phyloP scores from a whole-genome alignment of 2,797 vertebrate species.

The Acrossocheilus wenchowensis region DNA sequence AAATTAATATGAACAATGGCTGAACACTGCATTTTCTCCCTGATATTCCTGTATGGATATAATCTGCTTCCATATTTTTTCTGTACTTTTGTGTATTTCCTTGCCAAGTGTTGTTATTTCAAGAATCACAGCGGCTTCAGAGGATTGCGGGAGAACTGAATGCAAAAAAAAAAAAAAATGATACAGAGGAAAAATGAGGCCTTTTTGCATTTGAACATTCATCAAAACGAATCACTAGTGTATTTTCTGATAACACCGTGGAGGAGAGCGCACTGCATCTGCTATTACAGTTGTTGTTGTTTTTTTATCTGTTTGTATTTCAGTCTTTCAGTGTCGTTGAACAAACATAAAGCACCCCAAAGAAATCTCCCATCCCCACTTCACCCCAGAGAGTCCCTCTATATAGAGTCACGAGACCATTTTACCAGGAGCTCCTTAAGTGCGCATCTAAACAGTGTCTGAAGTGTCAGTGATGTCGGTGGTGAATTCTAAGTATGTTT shows the following conservation, averaged over 20 bases:
- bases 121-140: conserved; percentile 58
- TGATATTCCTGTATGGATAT: conserved; percentile 80
- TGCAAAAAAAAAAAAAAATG: not conserved
- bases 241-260: conserved; percentile 5
- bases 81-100: conserved; percentile 88
- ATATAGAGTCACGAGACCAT: conserved; percentile 8
- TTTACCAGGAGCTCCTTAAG: conserved; percentile 8
- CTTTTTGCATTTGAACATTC: conserved; percentile 37
- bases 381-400: conserved; percentile 15
- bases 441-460: conserved; percentile 45
- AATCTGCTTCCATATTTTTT: conserved; percentile 84
- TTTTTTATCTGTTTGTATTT: conserved; percentile 1
- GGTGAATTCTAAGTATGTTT: not conserved
- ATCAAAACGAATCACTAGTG: conserved; percentile 25
- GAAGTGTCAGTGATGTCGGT: conserved; percentile 18
- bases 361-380: not conserved
- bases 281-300: conserved; percentile 19
- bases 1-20: conserved; percentile 54
- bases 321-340: conserved; percentile 13
- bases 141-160: conserved; percentile 46
- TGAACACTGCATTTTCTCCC: conserved; percentile 73
- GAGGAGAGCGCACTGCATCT: conserved; percentile 20
- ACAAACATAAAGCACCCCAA: conserved; percentile 31
- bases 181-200: conserved; percentile 16
- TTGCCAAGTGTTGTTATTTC: conserved; percentile 80